Conservation (phyloP, 2,888 invertebrate genomes). For the Anoncus sp. region DNA sequence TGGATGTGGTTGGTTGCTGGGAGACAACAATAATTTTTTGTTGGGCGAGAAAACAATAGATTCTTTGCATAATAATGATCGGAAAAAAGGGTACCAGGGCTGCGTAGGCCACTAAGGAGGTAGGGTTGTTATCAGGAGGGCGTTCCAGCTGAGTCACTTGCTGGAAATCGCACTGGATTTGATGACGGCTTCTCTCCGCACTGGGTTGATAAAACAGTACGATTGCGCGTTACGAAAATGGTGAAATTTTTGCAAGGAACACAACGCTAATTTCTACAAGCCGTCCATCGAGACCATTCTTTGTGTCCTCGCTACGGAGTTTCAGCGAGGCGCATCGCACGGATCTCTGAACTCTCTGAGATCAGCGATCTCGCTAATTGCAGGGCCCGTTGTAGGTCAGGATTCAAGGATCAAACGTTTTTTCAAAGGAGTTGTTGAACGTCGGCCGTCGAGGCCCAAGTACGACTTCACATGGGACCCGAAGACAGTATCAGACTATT, state of each 20-base stretch:
- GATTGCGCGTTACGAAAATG: slow-evolving; percentile 54
- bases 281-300: slow-evolving; percentile 36
- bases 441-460: slow-evolving; percentile 40
- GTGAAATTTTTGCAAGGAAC: slow-evolving; percentile 50
- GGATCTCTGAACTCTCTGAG: slow-evolving; percentile 54
- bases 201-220: slow-evolving; percentile 54
- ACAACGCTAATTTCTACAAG: slow-evolving; percentile 19
- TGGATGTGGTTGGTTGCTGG: slow-evolving; percentile 21
- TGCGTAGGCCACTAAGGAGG: slow-evolving; percentile 66
- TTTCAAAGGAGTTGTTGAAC: slow-evolving; percentile 55
- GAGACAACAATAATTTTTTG: slow-evolving; percentile 26
- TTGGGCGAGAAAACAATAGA: slow-evolving; percentile 10
- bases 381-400: slow-evolving; percentile 50
- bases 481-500: slow-evolving; percentile 57
- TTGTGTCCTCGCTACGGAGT: slow-evolving; percentile 35
- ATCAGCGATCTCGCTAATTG: slow-evolving; percentile 52
- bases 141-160: slow-evolving; percentile 22
- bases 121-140: slow-evolving; percentile 49
- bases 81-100: slow-evolving; percentile 49
- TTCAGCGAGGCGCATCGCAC: slow-evolving; percentile 49
- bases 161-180: slow-evolving; percentile 21
- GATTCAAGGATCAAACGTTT: slow-evolving; percentile 60
- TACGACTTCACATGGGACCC: slow-evolving; percentile 67
- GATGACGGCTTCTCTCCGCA: slow-evolving; percentile 46
- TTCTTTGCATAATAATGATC: neutral